Evolutionary conservation across 2,797 vertebrate genomes (phyloP), one percentile per base, ranked within the genome.

Genomic region (Sebastes hopkinsi): DNA sequence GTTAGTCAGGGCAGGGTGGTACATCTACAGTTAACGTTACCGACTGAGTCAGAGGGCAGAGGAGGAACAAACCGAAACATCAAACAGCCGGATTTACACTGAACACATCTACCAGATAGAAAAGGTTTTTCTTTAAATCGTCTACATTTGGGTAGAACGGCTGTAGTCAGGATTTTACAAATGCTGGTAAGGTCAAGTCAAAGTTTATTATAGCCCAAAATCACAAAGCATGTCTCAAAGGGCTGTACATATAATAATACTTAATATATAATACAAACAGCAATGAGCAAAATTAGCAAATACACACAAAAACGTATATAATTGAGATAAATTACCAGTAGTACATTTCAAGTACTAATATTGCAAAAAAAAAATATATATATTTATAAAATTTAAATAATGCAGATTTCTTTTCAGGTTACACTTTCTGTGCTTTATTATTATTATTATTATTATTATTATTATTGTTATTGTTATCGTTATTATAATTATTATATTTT

Each of bases 11-110:
- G 30, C 12, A 61, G 20, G 22, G 61, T 59, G 54, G 9, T 25
- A 3, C 34, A 64, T 32, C 25, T 16, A 23, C 59, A 46, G 66
- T 55, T 20, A n/a, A 56, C 38, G 22, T 62, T 34, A 22, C 13
- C 8, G 7, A 42, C 20, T 70, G 59, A 76, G 69, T 62, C 69
- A 70, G 55, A 76, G 69, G 59, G 42, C 54, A 55, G 11, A 22
- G n/a, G n/a, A 42, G 36, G 66, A 68, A 72, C 27, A 79, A 76
- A 69, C 64, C 54, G 13, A 75, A n/a, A 54, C 55, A 52, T 75
- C 70, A 75, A 54, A 71, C 16, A 34, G 34, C 20, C 32, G 3
- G 13, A 67, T 61, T 67, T 12, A 59, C 58, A 62, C 59, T 62
- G 16, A 70, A 36, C 22, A 72, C 5, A 67, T 67, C 23, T 32